Evolutionary conservation across 2,888 invertebrate species (phyloP), one percentile per base, ranked within the genome.

Genomic region (Marronus borbonicus): DNA sequence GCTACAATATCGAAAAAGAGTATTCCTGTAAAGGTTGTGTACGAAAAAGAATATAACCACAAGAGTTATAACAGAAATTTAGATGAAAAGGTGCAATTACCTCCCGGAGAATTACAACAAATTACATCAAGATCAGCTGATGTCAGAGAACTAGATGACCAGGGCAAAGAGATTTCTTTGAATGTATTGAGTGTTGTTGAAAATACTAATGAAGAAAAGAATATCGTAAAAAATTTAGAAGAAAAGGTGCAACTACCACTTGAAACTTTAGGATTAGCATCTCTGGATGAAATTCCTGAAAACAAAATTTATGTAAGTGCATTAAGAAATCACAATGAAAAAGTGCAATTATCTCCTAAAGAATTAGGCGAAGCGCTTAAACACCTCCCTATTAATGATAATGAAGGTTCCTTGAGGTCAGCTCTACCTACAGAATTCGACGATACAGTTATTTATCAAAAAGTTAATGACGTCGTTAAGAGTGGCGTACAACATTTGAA

Each of bases 31-130:
- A 77, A 80, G 78, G 77, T 82, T 31, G 72, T 82, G 44, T 82
- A 82, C 62, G 79, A 75, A 10, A 78, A 79, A 14, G 74, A 79
- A 49, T 66, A 55, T 14, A 20, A 50, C 14, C 72, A 78, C 17
- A 76, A 62, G 14, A 70, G 76, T 52, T 74, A 80, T 62, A 68
- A 77, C 7, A 83, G 83, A 78, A 86, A 86, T 80, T 81, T 86
- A 49, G 84, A 85, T 28, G 86, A 83, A 64, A 86, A 85, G 78
- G 81, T 85, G n/a, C 86, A 86, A 80, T 78, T 85, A 66, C 83
- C 84, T 17, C 75, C 81, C 4, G 83, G 82, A 17, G 78, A 83
- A 20, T 64, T 81, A n/a, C 39, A 24, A 17, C 60, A 60, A 24
- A 20, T 62, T 24, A 44, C 50, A 24, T 60, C 60, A 36, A 4